Evolutionary conservation across 2,797 vertebrate species (phyloP).

Genomic region (Danio aesculapii): DNA sequence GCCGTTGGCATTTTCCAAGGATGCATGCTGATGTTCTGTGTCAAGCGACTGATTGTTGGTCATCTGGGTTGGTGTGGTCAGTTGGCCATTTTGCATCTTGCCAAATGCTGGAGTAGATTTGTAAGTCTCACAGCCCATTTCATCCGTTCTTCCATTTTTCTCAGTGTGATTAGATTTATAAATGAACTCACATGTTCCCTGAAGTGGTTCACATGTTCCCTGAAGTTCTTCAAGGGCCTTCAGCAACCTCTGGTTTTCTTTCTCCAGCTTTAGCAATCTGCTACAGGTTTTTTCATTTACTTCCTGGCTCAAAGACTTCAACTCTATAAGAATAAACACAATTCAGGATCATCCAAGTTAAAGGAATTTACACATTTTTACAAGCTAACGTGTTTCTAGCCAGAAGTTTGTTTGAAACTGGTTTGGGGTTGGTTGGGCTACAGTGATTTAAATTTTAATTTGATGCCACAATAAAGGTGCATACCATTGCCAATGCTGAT

Average conservation of each 20-base stretch:
- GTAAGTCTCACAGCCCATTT: not conserved
- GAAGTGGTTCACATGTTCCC: conserved; percentile 88
- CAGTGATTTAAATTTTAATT: too few species aligned
- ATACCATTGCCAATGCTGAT: too few species aligned
- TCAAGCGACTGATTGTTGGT: not conserved
- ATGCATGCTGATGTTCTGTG: conserved; percentile 10
- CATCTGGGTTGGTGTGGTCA: not conserved
- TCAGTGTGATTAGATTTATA: not conserved
- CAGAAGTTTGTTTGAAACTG: too few species aligned
- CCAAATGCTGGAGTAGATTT: not conserved
- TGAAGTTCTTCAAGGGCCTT: conserved; percentile 92
- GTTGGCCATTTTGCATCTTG: not conserved
- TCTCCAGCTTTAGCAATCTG: conserved; percentile 93
- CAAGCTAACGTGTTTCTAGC: too few species aligned
- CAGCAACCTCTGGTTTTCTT: conserved; percentile 95
- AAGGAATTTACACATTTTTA: not conserved
- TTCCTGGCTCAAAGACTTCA: conserved; percentile 95
- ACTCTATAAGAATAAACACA: conserved; percentile 72
- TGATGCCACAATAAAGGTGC: too few species aligned
- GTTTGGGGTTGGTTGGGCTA: too few species aligned
- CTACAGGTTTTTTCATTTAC: conserved; percentile 96
- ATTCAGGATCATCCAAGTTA: not conserved
- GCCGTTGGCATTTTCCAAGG: conserved; percentile 81
- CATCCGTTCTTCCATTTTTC: not conserved
- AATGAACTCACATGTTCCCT: not conserved